Evolutionary conservation across 2,113 vertebrate species (phyloP).

Genomic region (Microtus montanus): DNA sequence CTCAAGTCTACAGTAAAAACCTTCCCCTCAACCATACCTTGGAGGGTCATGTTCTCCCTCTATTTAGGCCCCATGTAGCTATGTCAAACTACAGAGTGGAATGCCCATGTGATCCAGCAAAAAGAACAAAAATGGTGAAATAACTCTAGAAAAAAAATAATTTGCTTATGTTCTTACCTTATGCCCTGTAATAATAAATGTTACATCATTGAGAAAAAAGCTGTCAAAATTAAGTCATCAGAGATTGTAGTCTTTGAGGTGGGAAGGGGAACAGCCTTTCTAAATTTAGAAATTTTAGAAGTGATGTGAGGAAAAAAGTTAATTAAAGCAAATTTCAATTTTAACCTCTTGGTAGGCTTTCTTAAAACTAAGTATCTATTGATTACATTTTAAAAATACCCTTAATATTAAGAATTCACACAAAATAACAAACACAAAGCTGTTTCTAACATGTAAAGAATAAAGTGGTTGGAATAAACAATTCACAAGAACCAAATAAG

Average conservation of each 20-base stretch:
- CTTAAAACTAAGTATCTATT: conserved; percentile 21
- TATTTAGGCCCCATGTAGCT: not conserved
- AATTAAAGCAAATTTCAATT: not conserved
- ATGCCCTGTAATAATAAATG: not conserved
- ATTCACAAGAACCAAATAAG: not conserved
- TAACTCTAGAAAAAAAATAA: not conserved
- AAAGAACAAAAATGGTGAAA: not conserved
- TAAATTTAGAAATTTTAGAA: conserved; percentile 44
- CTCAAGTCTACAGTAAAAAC: not conserved
- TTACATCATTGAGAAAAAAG: not conserved
- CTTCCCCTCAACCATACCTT: not conserved
- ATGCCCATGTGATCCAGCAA: not conserved
- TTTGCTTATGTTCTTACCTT: not conserved
- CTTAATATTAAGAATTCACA: not conserved
- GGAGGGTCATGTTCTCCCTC: not conserved
- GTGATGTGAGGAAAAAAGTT: not conserved
- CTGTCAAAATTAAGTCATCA: conserved; percentile 16
- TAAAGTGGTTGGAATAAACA: not conserved
- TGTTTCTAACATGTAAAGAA: not conserved
- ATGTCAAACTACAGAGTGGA: not conserved
- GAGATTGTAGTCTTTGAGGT: not conserved
- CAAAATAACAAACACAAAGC: not conserved
- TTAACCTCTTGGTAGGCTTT: not conserved
- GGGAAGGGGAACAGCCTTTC: not conserved
- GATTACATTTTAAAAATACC: not conserved